These are phyloP conservation scores for Tapirus indicus DNA, from an alignment of 2,797 vertebrate genomes.

Conservation along the genomic window DNA sequence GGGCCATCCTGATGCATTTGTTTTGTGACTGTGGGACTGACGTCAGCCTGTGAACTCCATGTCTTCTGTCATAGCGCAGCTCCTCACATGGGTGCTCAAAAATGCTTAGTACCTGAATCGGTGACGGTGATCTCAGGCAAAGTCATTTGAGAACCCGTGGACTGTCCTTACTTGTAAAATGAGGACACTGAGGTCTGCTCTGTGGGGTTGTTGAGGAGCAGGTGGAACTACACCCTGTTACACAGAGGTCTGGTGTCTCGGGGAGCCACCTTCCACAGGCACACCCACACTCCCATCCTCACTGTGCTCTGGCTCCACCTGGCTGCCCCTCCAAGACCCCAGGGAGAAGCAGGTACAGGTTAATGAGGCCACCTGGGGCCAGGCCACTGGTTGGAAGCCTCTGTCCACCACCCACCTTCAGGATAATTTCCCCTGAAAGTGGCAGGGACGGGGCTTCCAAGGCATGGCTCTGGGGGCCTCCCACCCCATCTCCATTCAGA, in stretches of 20 bases:
- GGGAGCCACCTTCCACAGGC: fast-evolving
- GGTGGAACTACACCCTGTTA: not conserved
- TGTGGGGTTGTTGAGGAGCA: not conserved
- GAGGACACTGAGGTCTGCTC: not conserved
- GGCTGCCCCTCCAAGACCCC: fast-evolving
- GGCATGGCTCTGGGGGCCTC: not conserved
- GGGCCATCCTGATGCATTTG: not conserved
- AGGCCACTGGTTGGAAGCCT: not conserved
- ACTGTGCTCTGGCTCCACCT: not conserved
- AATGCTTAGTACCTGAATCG: not conserved
- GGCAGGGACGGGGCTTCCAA: not conserved
- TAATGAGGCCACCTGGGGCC: not conserved
- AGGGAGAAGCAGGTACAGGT: not conserved
- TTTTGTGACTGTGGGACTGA: not conserved
- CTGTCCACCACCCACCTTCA: not conserved
- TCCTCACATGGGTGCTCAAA: not conserved
- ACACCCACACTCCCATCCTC: fast-evolving
- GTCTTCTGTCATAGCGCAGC: not conserved
- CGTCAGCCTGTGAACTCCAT: not conserved
- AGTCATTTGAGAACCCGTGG: not conserved
- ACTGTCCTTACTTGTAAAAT: not conserved
- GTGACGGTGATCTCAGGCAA: not conserved
- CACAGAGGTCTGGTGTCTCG: not conserved
- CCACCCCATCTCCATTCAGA: not conserved
- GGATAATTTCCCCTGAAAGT: not conserved